phyloP scores from a whole-genome alignment of 2,113 vertebrate genomes.

The Dicaeum eximium region DNA sequence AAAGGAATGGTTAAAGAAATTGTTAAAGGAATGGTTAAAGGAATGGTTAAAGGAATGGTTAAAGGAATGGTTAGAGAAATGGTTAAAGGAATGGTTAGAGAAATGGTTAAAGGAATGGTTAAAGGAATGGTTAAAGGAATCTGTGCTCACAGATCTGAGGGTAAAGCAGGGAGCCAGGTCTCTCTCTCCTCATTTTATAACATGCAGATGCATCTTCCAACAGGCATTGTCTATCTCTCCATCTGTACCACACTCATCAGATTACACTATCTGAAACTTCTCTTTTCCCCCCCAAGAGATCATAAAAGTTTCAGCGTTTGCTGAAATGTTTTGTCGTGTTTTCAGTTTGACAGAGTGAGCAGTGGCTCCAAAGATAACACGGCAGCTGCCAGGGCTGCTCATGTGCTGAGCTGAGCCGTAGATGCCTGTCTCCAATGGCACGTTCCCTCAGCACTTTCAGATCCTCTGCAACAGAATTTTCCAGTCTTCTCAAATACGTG shows the following conservation, averaged over 20 bases:
- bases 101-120: background rate
- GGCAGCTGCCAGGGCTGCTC: conserved; percentile 23
- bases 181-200: background rate
- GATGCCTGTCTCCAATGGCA: conserved; percentile 37
- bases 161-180: background rate
- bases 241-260: conserved; percentile 53
- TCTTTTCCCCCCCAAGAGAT: conserved; percentile 23
- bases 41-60: too few relatives aligned
- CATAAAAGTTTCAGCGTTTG: conserved; percentile 58
- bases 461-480: conserved; percentile 38
- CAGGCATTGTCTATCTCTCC: conserved; percentile 41
- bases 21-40: background rate
- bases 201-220: conserved; percentile 44
- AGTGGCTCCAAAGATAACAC: conserved; percentile 57
- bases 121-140: background rate
- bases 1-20: background rate
- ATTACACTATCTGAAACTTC: conserved; percentile 48
- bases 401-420: background rate
- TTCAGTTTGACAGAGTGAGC: conserved; percentile 19
- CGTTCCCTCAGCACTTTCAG: background rate
- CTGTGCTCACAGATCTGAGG: background rate
- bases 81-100: too few relatives aligned
- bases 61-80: background rate
- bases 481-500: conserved; percentile 10
- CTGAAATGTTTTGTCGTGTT: conserved; percentile 42